Evolutionary conservation across 2,797 vertebrate species (phyloP), one percentile per base, ranked within the genome.

Genomic region (Melanotaenia parkinsoni): DNA sequence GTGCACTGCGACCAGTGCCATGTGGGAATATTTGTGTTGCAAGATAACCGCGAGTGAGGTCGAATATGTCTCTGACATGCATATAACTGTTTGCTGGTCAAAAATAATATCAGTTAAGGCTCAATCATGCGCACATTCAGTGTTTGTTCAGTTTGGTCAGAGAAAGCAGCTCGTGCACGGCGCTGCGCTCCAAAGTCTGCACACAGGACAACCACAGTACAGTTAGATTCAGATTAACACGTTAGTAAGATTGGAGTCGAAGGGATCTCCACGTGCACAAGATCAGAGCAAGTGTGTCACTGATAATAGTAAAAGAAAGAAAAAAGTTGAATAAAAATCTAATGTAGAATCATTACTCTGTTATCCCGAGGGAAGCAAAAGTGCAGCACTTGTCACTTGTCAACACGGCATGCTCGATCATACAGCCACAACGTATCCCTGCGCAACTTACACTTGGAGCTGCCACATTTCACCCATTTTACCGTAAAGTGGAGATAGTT

Each of bases 131-230:
- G 80, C 28, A 63, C 22, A 20, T 51, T 43, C 9, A 45, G 3
- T 38, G 20, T 35, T 43, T 38, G 54, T 58, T 67, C 57, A 50
- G 35, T 66, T 70, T 68, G 63, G 12, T 59, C 16, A 28, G 28
- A 57, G 12, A 22, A 45, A 62, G n/a, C 26, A 24, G 54, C 14
- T 32, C 30, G 22, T 32, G 72, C 73, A 64, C 56, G 14, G 73
- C 1, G 47, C 54, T 77, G 85, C 79, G 72, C 86, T 81, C 73
- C 70, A 68, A 26, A 72, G 74, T 85, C 70, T 45, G 67, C 77
- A 58, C 58, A 28, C 74, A 71, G 82, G 79, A 70, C 68, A 68
- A 57, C 24, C 12, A 47, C 60, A 57, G 43, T 8, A 56, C 63
- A 63, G 37, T 24, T 54, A 56, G 18, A 62, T 62, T 59, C 67